These are phyloP conservation scores for Oligia strigilis DNA, from an alignment of 2,888 invertebrate genomes.

Conservation along the genomic window DNA sequence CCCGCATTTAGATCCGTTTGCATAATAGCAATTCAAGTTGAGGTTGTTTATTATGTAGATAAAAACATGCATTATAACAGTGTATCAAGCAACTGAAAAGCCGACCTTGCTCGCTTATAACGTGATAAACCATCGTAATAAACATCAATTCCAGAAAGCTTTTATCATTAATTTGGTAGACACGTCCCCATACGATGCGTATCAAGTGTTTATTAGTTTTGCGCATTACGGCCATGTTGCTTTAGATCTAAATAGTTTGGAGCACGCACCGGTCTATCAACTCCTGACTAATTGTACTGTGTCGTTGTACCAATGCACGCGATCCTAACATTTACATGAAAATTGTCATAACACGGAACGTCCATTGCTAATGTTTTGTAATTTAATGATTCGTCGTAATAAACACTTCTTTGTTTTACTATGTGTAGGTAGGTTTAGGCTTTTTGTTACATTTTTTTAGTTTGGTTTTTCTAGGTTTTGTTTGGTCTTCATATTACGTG, in stretches of 20 bases:
- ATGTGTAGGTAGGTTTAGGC: not conserved
- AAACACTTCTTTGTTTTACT: slow-evolving; percentile 60
- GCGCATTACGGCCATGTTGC: slow-evolving; percentile 51
- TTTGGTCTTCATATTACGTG: not conserved
- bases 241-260: slow-evolving; percentile 65
- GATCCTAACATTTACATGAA: slow-evolving; percentile 75
- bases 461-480: not conserved
- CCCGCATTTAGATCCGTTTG: slow-evolving; percentile 46
- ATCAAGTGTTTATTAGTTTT: slow-evolving; percentile 65
- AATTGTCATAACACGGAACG: slow-evolving; percentile 71
- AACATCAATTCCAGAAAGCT: slow-evolving; percentile 49
- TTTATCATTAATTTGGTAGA: slow-evolving; percentile 40
- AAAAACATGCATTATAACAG: slow-evolving; percentile 8
- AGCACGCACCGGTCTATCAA: slow-evolving; percentile 75
- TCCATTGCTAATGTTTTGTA: slow-evolving; percentile 60
- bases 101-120: slow-evolving; percentile 23
- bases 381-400: slow-evolving; percentile 60
- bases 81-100: slow-evolving; percentile 15
- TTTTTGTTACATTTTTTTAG: not conserved
- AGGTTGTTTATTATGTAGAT: slow-evolving; percentile 35
- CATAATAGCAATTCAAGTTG: slow-evolving; percentile 37
- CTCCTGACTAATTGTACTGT: slow-evolving; percentile 68
- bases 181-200: slow-evolving; percentile 39
- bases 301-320: slow-evolving; percentile 71
- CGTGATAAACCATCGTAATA: slow-evolving; percentile 25